phyloP scores from a whole-genome alignment of 2,888 invertebrate genomes.

The Synanthedon formicaeformis region DNA sequence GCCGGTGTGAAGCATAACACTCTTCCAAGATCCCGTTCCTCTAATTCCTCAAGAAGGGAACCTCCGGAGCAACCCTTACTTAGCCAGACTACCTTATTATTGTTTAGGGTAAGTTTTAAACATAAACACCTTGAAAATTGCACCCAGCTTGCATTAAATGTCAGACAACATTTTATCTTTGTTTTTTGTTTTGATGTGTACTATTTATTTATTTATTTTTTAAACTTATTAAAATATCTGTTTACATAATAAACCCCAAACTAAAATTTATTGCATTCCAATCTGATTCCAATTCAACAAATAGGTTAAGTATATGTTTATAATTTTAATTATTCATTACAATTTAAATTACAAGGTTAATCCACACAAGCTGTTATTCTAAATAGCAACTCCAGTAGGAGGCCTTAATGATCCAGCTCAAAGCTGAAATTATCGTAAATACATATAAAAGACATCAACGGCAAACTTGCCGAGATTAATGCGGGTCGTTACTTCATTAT shows the following conservation, averaged over 20 bases:
- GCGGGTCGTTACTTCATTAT: constrained; percentile 19
- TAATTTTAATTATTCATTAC: too few species aligned
- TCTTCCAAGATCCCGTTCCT: constrained; percentile 49
- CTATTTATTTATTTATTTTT: too few species aligned
- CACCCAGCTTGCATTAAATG: neutral
- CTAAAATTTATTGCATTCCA: too few species aligned
- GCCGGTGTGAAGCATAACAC: constrained; percentile 59
- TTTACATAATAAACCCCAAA: too few species aligned
- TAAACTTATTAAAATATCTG: too few species aligned
- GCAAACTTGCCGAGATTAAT: constrained; percentile 4
- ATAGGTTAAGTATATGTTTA: too few species aligned
- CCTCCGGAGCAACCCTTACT: constrained; percentile 28
- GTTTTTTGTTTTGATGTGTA: too few species aligned
- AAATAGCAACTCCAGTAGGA: neutral
- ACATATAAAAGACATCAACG: constrained; percentile 12
- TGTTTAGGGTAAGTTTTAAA: constrained; percentile 57
- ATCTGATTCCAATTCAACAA: too few species aligned
- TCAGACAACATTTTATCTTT: neutral
- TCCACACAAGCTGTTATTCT: neutral
- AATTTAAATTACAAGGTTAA: too few species aligned
- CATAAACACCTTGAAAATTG: neutral
- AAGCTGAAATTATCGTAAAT: neutral
- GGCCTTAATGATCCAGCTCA: neutral
- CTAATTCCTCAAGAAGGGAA: constrained; percentile 36
- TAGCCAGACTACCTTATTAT: constrained; percentile 43